A percentile compares a stretch with the other conserved stretches of the same genome.
These are phyloP conservation scores for Meteorus colon DNA, from an alignment of 2,888 invertebrate species.

Conservation along the genomic window DNA sequence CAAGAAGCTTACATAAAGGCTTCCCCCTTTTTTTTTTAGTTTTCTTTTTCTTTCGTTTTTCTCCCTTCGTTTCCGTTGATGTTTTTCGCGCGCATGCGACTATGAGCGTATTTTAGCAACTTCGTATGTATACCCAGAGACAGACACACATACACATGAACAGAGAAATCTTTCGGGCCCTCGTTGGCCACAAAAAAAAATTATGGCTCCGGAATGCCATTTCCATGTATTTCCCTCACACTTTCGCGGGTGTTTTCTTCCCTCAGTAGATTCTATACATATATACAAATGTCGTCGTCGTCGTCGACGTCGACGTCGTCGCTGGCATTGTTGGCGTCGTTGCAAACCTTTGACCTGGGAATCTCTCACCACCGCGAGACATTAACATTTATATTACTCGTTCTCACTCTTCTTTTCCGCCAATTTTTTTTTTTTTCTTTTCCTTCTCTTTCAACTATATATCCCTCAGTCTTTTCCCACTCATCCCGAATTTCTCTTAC, in stretches of 20 bases:
- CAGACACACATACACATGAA: neutral
- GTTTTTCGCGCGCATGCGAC: slow-evolving; percentile 30
- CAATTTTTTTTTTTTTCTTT: slow-evolving; percentile 55
- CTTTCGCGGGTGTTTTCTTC: slow-evolving; percentile 38
- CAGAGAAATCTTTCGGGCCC: neutral
- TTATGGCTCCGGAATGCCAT: slow-evolving; percentile 52
- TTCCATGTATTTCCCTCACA: slow-evolving; percentile 54
- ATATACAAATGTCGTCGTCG: neutral
- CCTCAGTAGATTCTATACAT: neutral
- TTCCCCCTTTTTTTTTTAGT: slow-evolving; percentile 38
- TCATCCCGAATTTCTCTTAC: neutral
- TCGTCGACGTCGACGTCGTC: neutral
- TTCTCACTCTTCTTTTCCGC: slow-evolving; percentile 50
- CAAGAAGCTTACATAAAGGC: slow-evolving; percentile 52
- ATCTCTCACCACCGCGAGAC: slow-evolving; percentile 45
- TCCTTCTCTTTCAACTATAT: slow-evolving; percentile 17
- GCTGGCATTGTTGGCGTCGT: neutral
- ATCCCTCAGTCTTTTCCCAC: neutral
- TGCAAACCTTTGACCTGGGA: slow-evolving; percentile 37
- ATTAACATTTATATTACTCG: slow-evolving; percentile 68
- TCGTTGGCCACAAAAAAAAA: slow-evolving; percentile 43
- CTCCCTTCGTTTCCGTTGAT: slow-evolving; percentile 29
- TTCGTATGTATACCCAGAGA: neutral
- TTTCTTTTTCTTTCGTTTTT: slow-evolving; percentile 6
- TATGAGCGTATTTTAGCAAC: slow-evolving; percentile 34